Evolutionary conservation across 2,888 invertebrate species (phyloP).

Genomic region (Scaptomyza tumidula): DNA sequence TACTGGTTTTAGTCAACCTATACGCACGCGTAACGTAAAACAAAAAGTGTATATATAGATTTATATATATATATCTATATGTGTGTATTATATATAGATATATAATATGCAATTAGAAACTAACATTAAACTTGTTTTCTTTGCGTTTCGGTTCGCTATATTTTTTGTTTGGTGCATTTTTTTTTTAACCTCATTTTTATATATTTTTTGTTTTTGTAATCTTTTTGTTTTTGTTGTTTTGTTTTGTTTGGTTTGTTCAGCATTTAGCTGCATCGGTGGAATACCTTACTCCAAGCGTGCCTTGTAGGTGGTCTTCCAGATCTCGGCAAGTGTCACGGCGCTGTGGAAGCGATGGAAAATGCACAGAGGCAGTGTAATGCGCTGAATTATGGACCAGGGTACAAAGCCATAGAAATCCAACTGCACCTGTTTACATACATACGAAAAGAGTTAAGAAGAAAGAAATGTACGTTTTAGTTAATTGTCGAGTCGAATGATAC

Average conservation of each 20-base stretch:
- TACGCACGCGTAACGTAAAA: slow-evolving; percentile 62
- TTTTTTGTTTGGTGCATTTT: slow-evolving; percentile 59
- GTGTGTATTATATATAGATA: slow-evolving; percentile 53
- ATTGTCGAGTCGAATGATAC: not conserved
- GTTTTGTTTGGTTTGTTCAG: slow-evolving; percentile 7
- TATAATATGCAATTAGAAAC: slow-evolving; percentile 72
- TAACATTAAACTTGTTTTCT: slow-evolving; percentile 61
- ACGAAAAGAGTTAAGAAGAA: not conserved
- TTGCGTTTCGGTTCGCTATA: slow-evolving; percentile 49
- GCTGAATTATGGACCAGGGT: slow-evolving; percentile 96
- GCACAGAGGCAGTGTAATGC: slow-evolving; percentile 96
- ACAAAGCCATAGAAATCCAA: slow-evolving; percentile 96
- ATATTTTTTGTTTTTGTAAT: slow-evolving; percentile 26
- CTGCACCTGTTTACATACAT: slow-evolving; percentile 86
- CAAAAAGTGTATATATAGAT: slow-evolving; percentile 45
- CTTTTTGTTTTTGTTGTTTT: not conserved
- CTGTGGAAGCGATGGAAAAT: slow-evolving; percentile 99
- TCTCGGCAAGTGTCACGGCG: slow-evolving; percentile 96
- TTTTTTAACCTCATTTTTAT: slow-evolving; percentile 36
- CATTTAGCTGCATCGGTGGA: slow-evolving; percentile 10
- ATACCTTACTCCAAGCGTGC: slow-evolving; percentile 91
- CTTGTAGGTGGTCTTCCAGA: slow-evolving; percentile 98
- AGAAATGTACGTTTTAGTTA: not conserved
- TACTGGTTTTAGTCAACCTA: slow-evolving; percentile 59
- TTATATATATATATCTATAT: slow-evolving; percentile 46